Conservation (phyloP, 92 coral and sea anemone genomes). For the Porites rus region DNA sequence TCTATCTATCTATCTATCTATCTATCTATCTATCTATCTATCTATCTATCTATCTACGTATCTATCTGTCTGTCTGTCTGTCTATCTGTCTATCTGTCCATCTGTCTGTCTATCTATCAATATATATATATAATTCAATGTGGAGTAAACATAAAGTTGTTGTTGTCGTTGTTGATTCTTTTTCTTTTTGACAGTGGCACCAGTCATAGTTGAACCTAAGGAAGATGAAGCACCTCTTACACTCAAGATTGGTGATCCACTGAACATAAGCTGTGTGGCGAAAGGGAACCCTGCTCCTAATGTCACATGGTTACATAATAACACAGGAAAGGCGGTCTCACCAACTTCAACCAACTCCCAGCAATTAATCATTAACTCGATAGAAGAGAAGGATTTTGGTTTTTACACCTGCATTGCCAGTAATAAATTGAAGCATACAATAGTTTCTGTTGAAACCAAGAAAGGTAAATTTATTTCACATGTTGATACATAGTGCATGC, state of each 20-base stretch:
- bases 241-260: background rate
- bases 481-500: background rate
- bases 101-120: too few relatives aligned
- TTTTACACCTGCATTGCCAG: conserved; percentile 75
- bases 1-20: too few relatives aligned
- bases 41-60: too few relatives aligned
- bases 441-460: background rate
- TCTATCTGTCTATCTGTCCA: too few relatives aligned
- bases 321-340: background rate
- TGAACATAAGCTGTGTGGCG: conserved; percentile 68
- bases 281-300: conserved; percentile 82
- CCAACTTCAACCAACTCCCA: background rate
- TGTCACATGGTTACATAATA: conserved; percentile 66
- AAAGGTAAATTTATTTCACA: background rate
- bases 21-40: too few relatives aligned
- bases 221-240: background rate
- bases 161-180: background rate
- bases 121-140: too few relatives aligned
- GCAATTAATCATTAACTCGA: conserved; percentile 42
- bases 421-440: conserved; percentile 24
- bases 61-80: too few relatives aligned
- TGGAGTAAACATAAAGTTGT: too few relatives aligned
- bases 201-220: background rate
- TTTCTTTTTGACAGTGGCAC: background rate
- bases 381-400: conserved; percentile 60